Evolutionary conservation across 2,797 vertebrate species (phyloP), one percentile per base, ranked within the genome.

Genomic region (Amniataba percoides): DNA sequence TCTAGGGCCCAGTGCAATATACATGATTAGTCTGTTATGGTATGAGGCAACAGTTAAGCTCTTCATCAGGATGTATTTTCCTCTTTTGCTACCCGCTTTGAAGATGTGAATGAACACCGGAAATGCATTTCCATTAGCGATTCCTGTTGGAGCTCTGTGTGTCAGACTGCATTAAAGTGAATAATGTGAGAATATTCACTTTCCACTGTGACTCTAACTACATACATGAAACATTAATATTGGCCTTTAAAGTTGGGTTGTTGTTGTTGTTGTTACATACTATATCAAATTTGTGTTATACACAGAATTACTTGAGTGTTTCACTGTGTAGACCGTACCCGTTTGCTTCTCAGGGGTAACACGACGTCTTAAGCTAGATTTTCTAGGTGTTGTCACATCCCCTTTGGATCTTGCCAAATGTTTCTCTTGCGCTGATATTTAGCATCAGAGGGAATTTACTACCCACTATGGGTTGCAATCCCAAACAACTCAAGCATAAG

Each of bases 11-110:
- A 2, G 74, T 89, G 78, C 79, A 84, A 77, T 77, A 84, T 88
- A 82, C 65, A 90, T 77, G 82, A 87, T 84, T 80, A 80, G 58
- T 83, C 75, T 83, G 78, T 82, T 81, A 63, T 77, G 64, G 27
- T 53, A 68, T 9, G 27, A 86, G 45, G 75, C 59, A 53, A 81
- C 62, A 86, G 56, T 72, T 68, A 61, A 80, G 77, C 68, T 78
- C 75, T 70, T 81, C 61, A 79, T 69, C 49, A 61, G 10, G 46
- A 60, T 25, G 18, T 31, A 34, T 51, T 34, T 60, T 7, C 16
- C 46, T 57, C 23, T 63, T 27, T 57, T 60, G 12, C 60, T 45
- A 8, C 34, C 40, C 23, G 40, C 40, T 67, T 68, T 74, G 57
- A 77, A 74, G 71, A 63, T 39, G 5, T 51, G 25, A 79, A 81